These are phyloP conservation scores for Leptopilina clavipes DNA, from an alignment of 1,140 invertebrate genomes.

Conservation along the genomic window DNA sequence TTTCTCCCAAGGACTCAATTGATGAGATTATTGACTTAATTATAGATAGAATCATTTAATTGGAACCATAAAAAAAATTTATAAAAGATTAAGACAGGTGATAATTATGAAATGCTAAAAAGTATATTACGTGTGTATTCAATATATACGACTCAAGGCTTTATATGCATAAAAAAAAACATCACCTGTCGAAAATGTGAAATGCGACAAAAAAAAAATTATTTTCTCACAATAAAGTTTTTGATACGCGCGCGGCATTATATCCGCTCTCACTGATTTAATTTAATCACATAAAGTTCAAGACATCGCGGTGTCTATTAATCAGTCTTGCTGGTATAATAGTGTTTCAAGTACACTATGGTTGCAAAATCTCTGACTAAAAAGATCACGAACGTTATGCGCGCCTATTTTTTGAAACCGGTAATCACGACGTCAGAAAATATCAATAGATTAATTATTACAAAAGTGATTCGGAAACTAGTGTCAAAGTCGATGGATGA, in stretches of 20 bases:
- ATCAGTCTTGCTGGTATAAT: neutral
- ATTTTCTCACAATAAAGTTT: neutral
- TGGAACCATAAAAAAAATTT: neutral
- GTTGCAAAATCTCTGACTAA: neutral
- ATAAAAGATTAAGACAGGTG: neutral
- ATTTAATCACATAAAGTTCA: constrained; percentile 14
- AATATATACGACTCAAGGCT: neutral
- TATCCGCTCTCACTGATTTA: constrained; percentile 15
- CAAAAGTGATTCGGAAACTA: too few relatives aligned
- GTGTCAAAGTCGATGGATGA: too few relatives aligned
- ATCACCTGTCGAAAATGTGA: constrained; percentile 8
- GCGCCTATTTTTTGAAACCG: neutral
- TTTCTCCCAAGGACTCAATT: too few relatives aligned
- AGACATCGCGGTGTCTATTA: neutral
- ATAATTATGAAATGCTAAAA: constrained; percentile 4
- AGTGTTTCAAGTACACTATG: neutral
- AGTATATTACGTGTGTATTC: neutral
- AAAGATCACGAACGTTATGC: neutral
- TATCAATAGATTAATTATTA: too few relatives aligned
- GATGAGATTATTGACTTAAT: neutral
- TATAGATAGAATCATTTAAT: neutral
- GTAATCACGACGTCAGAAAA: too few relatives aligned
- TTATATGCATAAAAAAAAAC: neutral
- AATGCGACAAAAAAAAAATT: neutral
- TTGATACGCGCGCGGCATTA: neutral